Evolutionary conservation across 2,888 invertebrate genomes (phyloP).

Genomic region (Pharmacophagus antenor): DNA sequence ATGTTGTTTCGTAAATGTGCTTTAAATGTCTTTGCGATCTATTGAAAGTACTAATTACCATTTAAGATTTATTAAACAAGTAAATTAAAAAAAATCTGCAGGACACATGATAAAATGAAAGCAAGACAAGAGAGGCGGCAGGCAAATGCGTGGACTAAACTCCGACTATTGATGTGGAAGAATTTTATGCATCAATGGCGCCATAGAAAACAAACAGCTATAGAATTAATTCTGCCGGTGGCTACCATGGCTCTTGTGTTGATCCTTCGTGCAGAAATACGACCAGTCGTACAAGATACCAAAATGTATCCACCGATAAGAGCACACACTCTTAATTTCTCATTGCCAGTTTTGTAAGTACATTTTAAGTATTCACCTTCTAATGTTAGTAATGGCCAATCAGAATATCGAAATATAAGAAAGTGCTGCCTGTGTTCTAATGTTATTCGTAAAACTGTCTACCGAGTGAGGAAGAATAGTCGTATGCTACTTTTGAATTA

Average conservation of each 20-base stretch:
- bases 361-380: neutral
- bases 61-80: too few species aligned
- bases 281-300: slow-evolving; percentile 61
- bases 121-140: slow-evolving; percentile 37
- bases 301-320: slow-evolving; percentile 50
- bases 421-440: too few species aligned
- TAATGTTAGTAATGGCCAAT: neutral
- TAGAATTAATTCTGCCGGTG: slow-evolving; percentile 85
- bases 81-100: neutral
- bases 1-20: too few species aligned
- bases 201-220: slow-evolving; percentile 83
- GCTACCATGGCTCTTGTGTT: slow-evolving; percentile 85
- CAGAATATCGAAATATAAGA: too few species aligned
- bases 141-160: slow-evolving; percentile 76
- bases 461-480: neutral
- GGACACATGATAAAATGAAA: slow-evolving; percentile 32
- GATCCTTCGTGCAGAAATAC: slow-evolving; percentile 84
- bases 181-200: slow-evolving; percentile 89
- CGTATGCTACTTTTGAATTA: neutral
- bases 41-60: too few species aligned
- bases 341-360: slow-evolving; percentile 56
- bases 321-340: slow-evolving; percentile 45
- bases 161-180: slow-evolving; percentile 90
- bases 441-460: neutral
- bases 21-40: neutral